A percentile compares a stretch with the other conserved stretches of the same genome.
phyloP scores from a whole-genome alignment of 2,797 vertebrate species.

The Sebastes diaconus region DNA sequence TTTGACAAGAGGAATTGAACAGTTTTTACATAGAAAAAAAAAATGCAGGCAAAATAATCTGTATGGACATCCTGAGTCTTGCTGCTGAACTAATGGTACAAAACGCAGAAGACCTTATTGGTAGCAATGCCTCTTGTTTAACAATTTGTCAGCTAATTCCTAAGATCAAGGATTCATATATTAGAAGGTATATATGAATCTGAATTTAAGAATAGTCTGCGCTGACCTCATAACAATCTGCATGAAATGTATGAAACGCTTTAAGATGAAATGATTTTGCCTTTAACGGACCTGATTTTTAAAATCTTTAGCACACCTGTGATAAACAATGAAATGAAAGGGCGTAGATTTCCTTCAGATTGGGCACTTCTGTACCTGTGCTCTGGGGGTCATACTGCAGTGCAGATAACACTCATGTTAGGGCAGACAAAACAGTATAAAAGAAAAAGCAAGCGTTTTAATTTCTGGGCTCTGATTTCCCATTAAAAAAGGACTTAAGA shows the following conservation, averaged over 20 bases:
- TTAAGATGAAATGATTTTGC: conserved; percentile 17
- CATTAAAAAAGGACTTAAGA: conserved; percentile 69
- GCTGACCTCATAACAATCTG: conserved; percentile 21
- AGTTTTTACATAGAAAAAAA: conserved; percentile 19
- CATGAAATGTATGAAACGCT: conserved; percentile 62
- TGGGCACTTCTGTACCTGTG: conserved; percentile 62
- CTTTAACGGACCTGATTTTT: conserved; percentile 37
- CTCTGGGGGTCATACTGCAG: conserved; percentile 52
- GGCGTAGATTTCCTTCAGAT: conserved; percentile 53
- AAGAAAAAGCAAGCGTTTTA: conserved; percentile 34
- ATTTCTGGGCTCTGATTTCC: conserved; percentile 57
- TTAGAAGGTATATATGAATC: conserved; percentile 18
- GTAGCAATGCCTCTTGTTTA: conserved; percentile 35
- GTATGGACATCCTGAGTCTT: conserved; percentile 58
- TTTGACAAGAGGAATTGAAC: conserved; percentile 39
- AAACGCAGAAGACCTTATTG: conserved; percentile 38
- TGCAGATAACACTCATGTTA: conserved; percentile 50
- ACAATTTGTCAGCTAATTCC: conserved; percentile 15
- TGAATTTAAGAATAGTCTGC: conserved; percentile 28
- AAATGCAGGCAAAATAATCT: conserved; percentile 48
- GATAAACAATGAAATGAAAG: conserved; percentile 49
- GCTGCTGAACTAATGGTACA: conserved; percentile 49
- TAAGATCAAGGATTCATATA: conserved; percentile 27
- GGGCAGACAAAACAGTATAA: conserved; percentile 50
- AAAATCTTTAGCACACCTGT: conserved; percentile 31